phyloP scores from a whole-genome alignment of 30 jellyfish, hydroid and myxozoan species.

The Sanderia malayensis region DNA sequence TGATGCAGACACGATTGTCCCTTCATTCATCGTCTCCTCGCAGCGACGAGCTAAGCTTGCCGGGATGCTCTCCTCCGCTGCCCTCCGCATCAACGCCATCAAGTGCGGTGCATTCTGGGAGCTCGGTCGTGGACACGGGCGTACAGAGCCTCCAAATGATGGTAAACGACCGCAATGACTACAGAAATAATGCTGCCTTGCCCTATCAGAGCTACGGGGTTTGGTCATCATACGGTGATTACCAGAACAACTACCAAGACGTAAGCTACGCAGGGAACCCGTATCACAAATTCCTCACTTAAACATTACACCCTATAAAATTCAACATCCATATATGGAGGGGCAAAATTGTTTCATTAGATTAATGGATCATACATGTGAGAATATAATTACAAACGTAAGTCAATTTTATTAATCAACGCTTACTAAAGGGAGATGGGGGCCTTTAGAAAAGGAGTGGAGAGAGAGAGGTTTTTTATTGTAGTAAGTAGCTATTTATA shows the following conservation, averaged over 20 bases:
- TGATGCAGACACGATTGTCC: slow-evolving; percentile 41
- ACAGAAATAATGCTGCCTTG: slow-evolving; percentile 32
- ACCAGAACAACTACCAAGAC: slow-evolving; percentile 34
- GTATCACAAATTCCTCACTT: no score
- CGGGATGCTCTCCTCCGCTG: slow-evolving; percentile 70
- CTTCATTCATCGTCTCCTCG: slow-evolving; percentile 48
- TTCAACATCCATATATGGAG: no score
- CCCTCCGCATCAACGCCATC: slow-evolving; percentile 25
- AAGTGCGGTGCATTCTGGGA: slow-evolving; percentile 7
- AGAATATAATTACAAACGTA: no score
- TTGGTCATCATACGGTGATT: slow-evolving; percentile 51
- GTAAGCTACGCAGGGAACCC: background rate
- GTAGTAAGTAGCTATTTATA: no score
- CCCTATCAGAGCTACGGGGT: slow-evolving; percentile 33
- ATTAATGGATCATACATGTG: no score
- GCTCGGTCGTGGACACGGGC: slow-evolving; percentile 15
- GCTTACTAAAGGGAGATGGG: no score
- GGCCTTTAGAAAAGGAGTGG: no score
- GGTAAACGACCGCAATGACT: slow-evolving; percentile 26
- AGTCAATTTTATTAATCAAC: no score
- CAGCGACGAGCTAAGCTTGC: slow-evolving; percentile 51
- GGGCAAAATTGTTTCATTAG: no score
- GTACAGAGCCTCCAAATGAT: slow-evolving; percentile 27
- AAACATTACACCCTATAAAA: no score
- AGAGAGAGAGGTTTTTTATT: no score